A percentile compares a stretch with the other conserved stretches of the same genome.
phyloP scores from a whole-genome alignment of 2,888 invertebrate species.

The Cantharis lateralis region DNA sequence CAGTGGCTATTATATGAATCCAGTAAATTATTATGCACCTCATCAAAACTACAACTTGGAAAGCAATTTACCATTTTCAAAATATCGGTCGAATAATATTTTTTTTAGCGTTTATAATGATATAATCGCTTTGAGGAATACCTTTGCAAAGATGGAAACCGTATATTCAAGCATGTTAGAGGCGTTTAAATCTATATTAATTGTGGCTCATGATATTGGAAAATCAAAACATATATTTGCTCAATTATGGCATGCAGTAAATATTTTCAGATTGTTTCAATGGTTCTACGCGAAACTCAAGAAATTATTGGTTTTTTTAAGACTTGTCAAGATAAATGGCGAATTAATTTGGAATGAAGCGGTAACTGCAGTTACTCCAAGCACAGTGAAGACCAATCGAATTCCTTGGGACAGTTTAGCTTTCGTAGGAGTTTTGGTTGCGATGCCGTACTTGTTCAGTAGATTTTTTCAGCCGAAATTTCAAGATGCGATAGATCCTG shows the following conservation, averaged over 20 bases:
- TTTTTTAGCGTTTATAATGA: too few species aligned
- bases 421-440: fast-evolving
- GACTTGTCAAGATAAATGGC: background rate
- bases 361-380: background rate
- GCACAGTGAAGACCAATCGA: background rate
- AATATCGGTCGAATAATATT: background rate
- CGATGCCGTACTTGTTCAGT: fast-evolving
- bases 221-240: background rate
- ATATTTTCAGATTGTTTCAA: background rate
- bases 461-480: background rate
- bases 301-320: background rate
- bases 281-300: background rate
- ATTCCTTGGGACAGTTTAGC: background rate
- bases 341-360: background rate
- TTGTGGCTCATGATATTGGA: fast-evolving
- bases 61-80: background rate
- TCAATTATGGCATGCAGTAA: background rate
- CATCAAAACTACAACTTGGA: background rate
- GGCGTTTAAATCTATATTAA: background rate
- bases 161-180: background rate
- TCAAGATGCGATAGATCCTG: background rate
- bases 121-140: too few species aligned
- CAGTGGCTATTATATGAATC: background rate
- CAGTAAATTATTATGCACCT: too few species aligned
- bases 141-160: too few species aligned